phyloP scores from a whole-genome alignment of 2,888 invertebrate species.

The Melolontha melolontha region DNA sequence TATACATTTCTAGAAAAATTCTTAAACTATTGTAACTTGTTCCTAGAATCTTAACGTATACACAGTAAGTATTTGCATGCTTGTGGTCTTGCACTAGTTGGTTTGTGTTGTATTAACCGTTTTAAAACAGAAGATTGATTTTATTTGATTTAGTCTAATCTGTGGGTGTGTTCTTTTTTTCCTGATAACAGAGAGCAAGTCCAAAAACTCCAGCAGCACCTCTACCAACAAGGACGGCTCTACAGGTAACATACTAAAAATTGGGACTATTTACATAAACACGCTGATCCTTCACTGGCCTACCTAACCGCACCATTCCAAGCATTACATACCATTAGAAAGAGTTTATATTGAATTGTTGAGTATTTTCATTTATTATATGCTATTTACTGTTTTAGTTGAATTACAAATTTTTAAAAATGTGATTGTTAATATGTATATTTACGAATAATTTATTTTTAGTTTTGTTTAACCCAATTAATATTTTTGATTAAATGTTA shows the following conservation, averaged over 20 bases:
- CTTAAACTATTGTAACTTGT: too few species aligned
- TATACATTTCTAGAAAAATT: too few species aligned
- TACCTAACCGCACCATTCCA: conserved; percentile 36
- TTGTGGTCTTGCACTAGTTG: conserved; percentile 45
- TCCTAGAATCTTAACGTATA: too few species aligned
- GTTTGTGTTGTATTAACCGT: conserved; percentile 51
- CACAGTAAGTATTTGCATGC: conserved; percentile 8
- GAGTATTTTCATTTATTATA: neutral
- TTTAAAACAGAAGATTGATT: conserved; percentile 15
- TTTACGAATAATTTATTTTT: conserved; percentile 13
- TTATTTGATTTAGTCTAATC: conserved; percentile 42
- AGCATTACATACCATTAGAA: neutral
- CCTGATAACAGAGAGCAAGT: conserved; percentile 64
- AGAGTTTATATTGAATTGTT: neutral
- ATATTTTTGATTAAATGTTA: conserved; percentile 16
- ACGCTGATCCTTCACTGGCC: conserved; percentile 49
- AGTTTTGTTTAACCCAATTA: conserved; percentile 12
- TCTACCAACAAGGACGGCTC: conserved; percentile 72
- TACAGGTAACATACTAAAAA: conserved; percentile 71
- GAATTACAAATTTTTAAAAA: neutral
- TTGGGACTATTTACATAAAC: conserved; percentile 56
- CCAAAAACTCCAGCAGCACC: conserved; percentile 71
- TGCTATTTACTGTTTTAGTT: conserved; percentile 10
- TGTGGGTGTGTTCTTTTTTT: conserved; percentile 50
- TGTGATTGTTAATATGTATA: conserved; percentile 22